A percentile compares a stretch with the other conserved stretches of the same genome.
These are phyloP conservation scores for Sylvia atricapilla DNA, from an alignment of 2,113 vertebrate species.

Conservation along the genomic window DNA sequence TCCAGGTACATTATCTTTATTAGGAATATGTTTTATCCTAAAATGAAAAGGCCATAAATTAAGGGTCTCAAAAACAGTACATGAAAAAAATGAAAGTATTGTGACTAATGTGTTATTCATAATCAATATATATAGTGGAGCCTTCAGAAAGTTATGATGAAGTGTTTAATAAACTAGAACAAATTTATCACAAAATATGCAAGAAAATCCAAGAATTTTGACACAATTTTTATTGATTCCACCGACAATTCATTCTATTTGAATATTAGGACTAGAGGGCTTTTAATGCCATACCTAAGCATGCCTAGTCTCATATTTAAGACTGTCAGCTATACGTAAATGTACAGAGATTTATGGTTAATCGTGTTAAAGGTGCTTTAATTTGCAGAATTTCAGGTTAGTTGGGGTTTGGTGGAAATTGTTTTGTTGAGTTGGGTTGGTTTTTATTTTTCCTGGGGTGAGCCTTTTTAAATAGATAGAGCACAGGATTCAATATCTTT, in stretches of 20 bases:
- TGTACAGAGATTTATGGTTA: not conserved
- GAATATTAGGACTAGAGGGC: not conserved
- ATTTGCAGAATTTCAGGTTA: not conserved
- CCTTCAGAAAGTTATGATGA: not conserved
- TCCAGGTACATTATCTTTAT: not conserved
- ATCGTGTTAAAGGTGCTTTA: not conserved
- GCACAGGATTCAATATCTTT: not conserved
- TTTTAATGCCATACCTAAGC: not conserved
- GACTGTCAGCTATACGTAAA: not conserved
- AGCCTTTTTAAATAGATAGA: not conserved
- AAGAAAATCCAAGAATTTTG: not conserved
- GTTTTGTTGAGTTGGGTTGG: not conserved
- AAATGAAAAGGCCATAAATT: not conserved
- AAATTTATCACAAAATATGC: not conserved
- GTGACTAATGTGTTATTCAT: not conserved
- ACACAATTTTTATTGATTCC: not conserved
- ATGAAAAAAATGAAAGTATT: not conserved
- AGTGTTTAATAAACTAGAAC: not conserved
- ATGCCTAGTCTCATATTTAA: not conserved
- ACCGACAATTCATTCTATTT: not conserved
- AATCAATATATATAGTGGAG: not conserved
- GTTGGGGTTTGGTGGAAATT: not conserved
- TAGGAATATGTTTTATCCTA: not conserved
- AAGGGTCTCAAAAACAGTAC: not conserved
- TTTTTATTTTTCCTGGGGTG: fast-evolving